These are phyloP conservation scores for Merops nubicus DNA, from an alignment of 2,113 vertebrate genomes.

Conservation along the genomic window DNA sequence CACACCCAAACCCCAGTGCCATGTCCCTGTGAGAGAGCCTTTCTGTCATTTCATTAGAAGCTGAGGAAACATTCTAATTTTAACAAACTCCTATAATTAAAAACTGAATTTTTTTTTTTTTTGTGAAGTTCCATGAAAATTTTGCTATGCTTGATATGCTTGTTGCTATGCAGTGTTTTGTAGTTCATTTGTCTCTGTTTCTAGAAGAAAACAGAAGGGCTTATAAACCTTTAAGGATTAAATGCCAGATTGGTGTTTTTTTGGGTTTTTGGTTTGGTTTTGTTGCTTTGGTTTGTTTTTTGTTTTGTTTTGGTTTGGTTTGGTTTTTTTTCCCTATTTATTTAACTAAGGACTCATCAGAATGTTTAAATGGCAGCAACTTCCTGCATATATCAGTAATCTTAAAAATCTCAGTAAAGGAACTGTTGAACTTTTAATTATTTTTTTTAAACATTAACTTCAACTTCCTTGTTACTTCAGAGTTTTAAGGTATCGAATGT, in stretches of 20 bases:
- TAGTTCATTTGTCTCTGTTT: background rate
- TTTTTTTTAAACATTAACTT: background rate
- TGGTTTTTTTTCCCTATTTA: too few relatives aligned
- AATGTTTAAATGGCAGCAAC: background rate
- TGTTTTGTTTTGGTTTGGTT: background rate
- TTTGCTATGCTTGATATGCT: background rate
- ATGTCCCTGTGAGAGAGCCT: background rate
- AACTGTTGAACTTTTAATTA: background rate
- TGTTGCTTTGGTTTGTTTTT: too few relatives aligned
- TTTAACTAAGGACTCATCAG: background rate
- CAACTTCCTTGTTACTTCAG: background rate
- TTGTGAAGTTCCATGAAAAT: background rate
- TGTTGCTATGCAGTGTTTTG: background rate
- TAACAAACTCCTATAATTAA: background rate
- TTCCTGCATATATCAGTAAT: background rate
- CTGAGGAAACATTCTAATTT: background rate
- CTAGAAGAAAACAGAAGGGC: background rate
- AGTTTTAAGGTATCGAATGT: background rate
- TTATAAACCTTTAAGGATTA: background rate
- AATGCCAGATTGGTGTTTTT: background rate
- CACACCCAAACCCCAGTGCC: background rate
- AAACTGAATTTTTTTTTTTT: background rate
- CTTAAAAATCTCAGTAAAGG: background rate
- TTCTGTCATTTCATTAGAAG: background rate
- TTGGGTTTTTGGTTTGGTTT: background rate